Conservation (phyloP, 2,797 vertebrate species). For the Premnoplex brunnescens region DNA sequence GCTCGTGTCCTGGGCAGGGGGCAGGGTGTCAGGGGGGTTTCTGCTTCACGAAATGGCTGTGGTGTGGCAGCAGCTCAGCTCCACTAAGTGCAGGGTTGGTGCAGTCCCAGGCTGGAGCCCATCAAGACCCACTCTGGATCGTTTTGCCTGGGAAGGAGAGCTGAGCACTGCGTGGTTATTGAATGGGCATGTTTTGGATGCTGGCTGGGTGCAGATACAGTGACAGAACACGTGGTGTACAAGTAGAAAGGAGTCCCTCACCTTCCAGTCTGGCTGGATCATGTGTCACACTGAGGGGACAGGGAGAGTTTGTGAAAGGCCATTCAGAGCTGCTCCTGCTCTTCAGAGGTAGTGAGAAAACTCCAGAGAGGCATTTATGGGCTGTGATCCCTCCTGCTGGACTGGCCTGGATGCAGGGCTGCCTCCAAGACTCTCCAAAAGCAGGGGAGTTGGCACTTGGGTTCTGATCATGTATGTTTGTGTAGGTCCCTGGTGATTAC, state of each 20-base stretch:
- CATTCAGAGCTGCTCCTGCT: background rate
- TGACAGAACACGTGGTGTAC: accelerated
- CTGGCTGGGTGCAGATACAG: background rate
- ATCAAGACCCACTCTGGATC: background rate
- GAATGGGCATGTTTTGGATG: background rate
- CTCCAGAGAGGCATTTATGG: background rate
- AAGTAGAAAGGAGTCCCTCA: background rate
- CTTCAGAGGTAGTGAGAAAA: background rate
- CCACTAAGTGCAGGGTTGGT: accelerated
- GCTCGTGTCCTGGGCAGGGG: background rate
- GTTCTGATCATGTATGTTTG: background rate
- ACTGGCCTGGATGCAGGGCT: background rate
- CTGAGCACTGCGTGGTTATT: background rate
- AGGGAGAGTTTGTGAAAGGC: background rate
- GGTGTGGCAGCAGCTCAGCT: background rate
- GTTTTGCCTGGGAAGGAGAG: background rate
- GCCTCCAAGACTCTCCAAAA: background rate
- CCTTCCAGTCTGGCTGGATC: background rate
- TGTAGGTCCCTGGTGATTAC: background rate
- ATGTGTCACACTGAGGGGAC: accelerated
- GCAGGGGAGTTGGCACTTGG: background rate
- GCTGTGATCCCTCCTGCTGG: background rate
- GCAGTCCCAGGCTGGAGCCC: background rate
- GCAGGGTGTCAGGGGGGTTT: background rate
- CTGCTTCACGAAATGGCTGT: background rate